Evolutionary conservation across 2,888 invertebrate species (phyloP).

Genomic region (Fragum sueziense): DNA sequence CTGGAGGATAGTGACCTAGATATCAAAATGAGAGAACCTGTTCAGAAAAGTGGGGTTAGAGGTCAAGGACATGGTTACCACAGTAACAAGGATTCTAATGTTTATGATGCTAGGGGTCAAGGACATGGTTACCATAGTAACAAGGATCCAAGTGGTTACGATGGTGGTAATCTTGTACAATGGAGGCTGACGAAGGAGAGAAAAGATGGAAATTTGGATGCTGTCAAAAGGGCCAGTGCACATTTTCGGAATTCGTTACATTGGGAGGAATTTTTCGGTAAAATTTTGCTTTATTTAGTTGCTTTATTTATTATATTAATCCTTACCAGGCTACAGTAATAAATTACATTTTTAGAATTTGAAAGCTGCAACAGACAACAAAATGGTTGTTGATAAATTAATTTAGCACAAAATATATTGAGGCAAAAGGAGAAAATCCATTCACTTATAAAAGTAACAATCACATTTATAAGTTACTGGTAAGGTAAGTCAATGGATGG

Average conservation of each 20-base stretch:
- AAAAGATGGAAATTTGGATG: constrained; percentile 20
- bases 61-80: constrained; percentile 14
- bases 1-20: constrained; percentile 31
- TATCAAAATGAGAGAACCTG: constrained; percentile 32
- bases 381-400: no score
- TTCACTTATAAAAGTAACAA: no score
- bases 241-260: constrained; percentile 47
- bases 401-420: no score
- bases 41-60: neutral
- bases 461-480: no score
- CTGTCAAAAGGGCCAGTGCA: constrained; percentile 25
- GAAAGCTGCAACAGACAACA: no score
- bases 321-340: no score
- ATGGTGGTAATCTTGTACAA: constrained; percentile 44
- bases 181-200: constrained; percentile 37
- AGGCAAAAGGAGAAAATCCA: no score
- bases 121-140: constrained; percentile 2
- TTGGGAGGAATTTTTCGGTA: constrained; percentile 62
- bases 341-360: no score
- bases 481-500: no score
- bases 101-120: constrained; percentile 26
- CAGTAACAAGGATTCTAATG: neutral
- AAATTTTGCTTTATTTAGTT: constrained; percentile 30
- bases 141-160: constrained; percentile 25
- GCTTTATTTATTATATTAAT: no score